phyloP scores from a whole-genome alignment of 1,140 invertebrate genomes.

The Diachasma alloeum region DNA sequence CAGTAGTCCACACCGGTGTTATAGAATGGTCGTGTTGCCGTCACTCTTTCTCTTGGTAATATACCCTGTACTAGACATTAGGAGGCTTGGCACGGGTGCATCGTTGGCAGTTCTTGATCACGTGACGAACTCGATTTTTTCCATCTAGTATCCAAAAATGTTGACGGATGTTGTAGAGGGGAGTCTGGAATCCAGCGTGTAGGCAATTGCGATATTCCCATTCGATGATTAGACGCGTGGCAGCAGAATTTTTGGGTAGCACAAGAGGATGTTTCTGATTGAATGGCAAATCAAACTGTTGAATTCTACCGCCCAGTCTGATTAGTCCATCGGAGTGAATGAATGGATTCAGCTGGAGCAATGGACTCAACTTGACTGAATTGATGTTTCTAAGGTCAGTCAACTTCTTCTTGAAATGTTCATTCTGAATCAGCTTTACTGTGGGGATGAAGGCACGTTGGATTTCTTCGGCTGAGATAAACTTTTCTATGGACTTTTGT shows the following conservation, averaged over 20 bases:
- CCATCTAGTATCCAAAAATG: too few species aligned
- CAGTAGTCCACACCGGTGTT: constrained; percentile 47
- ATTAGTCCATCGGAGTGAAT: constrained; percentile 50
- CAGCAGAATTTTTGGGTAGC: too few species aligned
- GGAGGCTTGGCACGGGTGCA: constrained; percentile 23
- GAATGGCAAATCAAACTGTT: background rate
- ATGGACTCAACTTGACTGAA: too few species aligned
- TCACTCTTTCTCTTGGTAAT: too few species aligned
- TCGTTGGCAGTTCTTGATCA: constrained; percentile 20
- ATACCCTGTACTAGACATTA: too few species aligned
- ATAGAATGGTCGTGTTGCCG: constrained; percentile 43
- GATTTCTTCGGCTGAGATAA: background rate
- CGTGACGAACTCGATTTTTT: constrained; percentile 12
- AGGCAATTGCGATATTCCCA: constrained; percentile 35
- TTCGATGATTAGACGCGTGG: background rate
- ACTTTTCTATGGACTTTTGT: background rate
- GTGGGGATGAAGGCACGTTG: too few species aligned
- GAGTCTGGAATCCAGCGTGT: constrained; percentile 20
- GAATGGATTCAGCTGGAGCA: constrained; percentile 51
- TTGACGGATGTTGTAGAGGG: constrained; percentile 16
- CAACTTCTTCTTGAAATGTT: constrained; percentile 1
- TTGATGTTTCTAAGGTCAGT: background rate
- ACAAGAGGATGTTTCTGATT: too few species aligned
- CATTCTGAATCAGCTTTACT: background rate
- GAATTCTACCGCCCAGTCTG: constrained; percentile 37